Evolutionary conservation across 2,113 vertebrate species (phyloP).

Genomic region (Cranoglanis bouderius): DNA sequence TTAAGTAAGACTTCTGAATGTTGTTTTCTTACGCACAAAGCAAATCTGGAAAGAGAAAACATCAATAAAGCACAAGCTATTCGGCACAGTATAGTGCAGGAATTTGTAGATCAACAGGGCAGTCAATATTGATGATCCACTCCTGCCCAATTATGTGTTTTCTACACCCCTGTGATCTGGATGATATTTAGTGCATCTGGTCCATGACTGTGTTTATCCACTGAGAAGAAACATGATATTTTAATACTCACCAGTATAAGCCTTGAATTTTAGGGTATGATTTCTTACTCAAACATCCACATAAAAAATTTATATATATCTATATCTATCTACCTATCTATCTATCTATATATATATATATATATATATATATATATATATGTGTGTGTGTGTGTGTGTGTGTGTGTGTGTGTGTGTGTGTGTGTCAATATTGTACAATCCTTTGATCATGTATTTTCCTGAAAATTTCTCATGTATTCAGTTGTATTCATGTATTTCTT

Average conservation of each 20-base stretch:
- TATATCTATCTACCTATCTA: too few relatives aligned
- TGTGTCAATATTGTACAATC: background rate
- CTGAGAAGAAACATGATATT: background rate
- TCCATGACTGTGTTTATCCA: background rate
- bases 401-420: too few relatives aligned
- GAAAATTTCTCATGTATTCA: too few relatives aligned
- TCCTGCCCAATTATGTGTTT: background rate
- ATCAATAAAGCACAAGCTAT: slow-evolving; percentile 13
- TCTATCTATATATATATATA: too few relatives aligned
- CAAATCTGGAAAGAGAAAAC: slow-evolving; percentile 26
- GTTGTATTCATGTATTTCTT: too few relatives aligned
- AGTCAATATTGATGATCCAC: background rate
- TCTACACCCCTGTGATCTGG: background rate
- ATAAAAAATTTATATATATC: too few relatives aligned
- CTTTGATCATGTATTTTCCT: background rate
- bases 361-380: too few relatives aligned
- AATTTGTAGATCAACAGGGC: background rate
- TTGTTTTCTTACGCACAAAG: slow-evolving; percentile 17
- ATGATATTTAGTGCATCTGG: background rate
- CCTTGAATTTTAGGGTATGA: background rate
- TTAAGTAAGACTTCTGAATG: slow-evolving; percentile 4
- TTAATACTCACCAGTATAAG: background rate
- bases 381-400: too few relatives aligned
- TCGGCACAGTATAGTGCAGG: background rate
- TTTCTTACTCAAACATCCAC: background rate